Conservation (phyloP, 2,113 vertebrate species). For the Australoheros scitulus region DNA sequence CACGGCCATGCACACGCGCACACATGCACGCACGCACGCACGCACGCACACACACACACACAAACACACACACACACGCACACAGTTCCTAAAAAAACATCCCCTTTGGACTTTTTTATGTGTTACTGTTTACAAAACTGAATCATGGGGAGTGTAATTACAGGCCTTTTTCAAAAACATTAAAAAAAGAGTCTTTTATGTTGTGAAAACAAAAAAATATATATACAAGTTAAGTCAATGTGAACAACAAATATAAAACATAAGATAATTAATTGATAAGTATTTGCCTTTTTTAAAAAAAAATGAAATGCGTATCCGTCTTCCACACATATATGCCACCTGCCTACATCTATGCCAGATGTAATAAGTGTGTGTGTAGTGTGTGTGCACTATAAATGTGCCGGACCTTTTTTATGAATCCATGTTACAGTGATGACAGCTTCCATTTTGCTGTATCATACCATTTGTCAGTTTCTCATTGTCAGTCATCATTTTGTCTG, state of each 20-base stretch:
- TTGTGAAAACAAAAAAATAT: not conserved
- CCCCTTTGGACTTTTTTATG: conserved; percentile 30
- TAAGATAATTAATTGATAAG: not conserved
- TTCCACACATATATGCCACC: not conserved
- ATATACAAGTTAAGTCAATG: conserved; percentile 7
- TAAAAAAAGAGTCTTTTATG: conserved; percentile 24
- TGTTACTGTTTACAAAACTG: conserved; percentile 39
- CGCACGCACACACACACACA: not conserved
- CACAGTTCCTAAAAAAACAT: conserved; percentile 46
- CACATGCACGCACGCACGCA: not conserved
- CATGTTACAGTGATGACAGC: not conserved
- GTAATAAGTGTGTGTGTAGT: not conserved
- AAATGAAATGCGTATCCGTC: not conserved
- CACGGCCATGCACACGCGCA: not conserved
- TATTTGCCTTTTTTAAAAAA: not conserved
- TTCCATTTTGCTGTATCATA: conserved; percentile 1
- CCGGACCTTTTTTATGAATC: not conserved
- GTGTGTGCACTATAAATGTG: not conserved
- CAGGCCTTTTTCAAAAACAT: conserved; percentile 19
- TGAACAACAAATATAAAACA: not conserved
- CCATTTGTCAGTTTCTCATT: not conserved
- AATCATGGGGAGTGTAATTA: conserved; percentile 42
- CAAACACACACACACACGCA: not conserved
- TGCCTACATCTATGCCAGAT: not conserved
- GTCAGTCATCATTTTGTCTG: conserved; percentile 11